Evolutionary conservation across 2,888 invertebrate species (phyloP).

Genomic region (Eilema depressum): DNA sequence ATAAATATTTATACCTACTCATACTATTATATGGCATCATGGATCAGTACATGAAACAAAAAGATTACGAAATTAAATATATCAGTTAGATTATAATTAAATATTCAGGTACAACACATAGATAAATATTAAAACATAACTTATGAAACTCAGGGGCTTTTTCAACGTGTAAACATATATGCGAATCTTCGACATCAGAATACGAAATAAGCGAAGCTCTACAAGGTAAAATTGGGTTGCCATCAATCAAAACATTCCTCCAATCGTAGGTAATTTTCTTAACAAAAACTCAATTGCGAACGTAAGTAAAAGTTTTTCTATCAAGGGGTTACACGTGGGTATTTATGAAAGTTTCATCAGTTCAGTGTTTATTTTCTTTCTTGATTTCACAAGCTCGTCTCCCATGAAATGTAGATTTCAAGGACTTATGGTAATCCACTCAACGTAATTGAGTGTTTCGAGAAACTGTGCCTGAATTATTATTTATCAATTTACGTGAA

Average conservation of each 20-base stretch:
- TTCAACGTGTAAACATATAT: constrained; percentile 23
- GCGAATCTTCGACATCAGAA: constrained; percentile 36
- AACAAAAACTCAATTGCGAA: constrained; percentile 56
- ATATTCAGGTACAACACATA: constrained; percentile 42
- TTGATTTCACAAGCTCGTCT: constrained; percentile 38
- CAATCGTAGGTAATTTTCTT: constrained; percentile 53
- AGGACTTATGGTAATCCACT: constrained; percentile 67
- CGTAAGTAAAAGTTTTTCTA: constrained; percentile 63
- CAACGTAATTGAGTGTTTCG: constrained; percentile 36
- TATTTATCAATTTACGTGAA: constrained; percentile 56
- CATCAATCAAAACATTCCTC: constrained; percentile 50
- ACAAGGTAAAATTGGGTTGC: constrained; percentile 37
- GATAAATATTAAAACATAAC: constrained; percentile 32
- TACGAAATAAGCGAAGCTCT: constrained; percentile 48
- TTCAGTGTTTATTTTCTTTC: constrained; percentile 54
- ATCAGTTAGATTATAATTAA: constrained; percentile 48
- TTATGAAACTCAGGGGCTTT: constrained; percentile 32
- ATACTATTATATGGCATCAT: constrained; percentile 80
- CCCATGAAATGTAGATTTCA: constrained; percentile 55
- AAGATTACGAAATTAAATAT: constrained; percentile 63
- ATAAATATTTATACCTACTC: constrained; percentile 75
- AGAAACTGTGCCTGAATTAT: constrained; percentile 54
- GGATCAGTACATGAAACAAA: constrained; percentile 84
- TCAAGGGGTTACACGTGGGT: constrained; percentile 62
- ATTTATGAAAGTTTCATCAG: constrained; percentile 65